Conservation (phyloP, 2,888 invertebrate genomes). For the Andrena trimmerana region DNA sequence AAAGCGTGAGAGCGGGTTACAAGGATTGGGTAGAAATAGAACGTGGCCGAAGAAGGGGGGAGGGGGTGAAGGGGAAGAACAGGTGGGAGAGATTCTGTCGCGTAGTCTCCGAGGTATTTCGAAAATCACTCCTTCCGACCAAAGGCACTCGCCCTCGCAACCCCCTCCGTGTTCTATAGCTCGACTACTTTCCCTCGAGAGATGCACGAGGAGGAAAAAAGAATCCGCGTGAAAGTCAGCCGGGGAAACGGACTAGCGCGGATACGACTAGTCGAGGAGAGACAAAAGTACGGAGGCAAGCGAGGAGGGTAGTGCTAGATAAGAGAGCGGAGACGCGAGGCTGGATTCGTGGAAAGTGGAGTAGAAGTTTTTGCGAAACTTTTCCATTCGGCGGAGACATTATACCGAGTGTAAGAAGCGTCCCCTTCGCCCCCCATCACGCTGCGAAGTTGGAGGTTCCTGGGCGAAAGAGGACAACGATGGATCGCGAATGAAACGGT, state of each 20-base stretch:
- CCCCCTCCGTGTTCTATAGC: background rate
- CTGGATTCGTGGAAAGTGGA: constrained; percentile 56
- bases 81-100: constrained; percentile 10
- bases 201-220: constrained; percentile 30
- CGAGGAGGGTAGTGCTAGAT: constrained; percentile 24
- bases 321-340: constrained; percentile 52
- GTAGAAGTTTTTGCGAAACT: constrained; percentile 72
- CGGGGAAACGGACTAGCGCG: constrained; percentile 27
- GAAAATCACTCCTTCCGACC: constrained; percentile 56
- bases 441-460: constrained; percentile 38
- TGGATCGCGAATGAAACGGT: constrained; percentile 16
- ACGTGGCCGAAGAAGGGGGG: background rate
- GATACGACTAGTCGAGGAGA: background rate
- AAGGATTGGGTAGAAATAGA: constrained; percentile 20
- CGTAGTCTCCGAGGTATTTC: constrained; percentile 54
- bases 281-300: constrained; percentile 5
- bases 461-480: background rate
- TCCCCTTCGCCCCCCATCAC: background rate
- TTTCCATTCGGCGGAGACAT: constrained; percentile 70
- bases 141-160: background rate
- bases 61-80: background rate
- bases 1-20: background rate
- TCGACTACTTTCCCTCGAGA: background rate
- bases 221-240: constrained; percentile 54
- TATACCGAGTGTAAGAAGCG: constrained; percentile 59